Percentiles rank a stretch among this genome's conserved stretches.
These are phyloP conservation scores for Luperina nickerlii DNA, from an alignment of 2,888 invertebrate species.

Conservation along the genomic window DNA sequence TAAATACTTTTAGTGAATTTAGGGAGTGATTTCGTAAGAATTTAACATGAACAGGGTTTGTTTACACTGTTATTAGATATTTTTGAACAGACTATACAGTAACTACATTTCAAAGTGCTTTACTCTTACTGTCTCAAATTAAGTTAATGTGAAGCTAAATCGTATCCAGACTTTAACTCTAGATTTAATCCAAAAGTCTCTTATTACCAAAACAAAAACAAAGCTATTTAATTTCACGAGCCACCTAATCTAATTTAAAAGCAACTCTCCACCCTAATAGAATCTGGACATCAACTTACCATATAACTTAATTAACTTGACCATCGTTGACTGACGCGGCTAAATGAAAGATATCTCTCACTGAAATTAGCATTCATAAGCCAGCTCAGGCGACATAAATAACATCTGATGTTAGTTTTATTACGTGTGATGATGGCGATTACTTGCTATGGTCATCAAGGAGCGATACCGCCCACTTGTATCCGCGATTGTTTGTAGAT, in stretches of 20 bases:
- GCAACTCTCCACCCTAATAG: slow-evolving; percentile 49
- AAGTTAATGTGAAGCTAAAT: neutral
- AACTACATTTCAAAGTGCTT: slow-evolving; percentile 7
- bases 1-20: neutral
- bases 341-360: slow-evolving; percentile 86
- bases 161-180: neutral
- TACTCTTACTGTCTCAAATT: neutral
- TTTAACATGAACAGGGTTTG: neutral
- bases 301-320: slow-evolving; percentile 76
- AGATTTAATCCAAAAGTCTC: slow-evolving; percentile 17
- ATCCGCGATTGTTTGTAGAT: slow-evolving; percentile 55
- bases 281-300: slow-evolving; percentile 66
- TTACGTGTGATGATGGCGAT: slow-evolving; percentile 74
- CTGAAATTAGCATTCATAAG: slow-evolving; percentile 88
- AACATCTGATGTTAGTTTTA: slow-evolving; percentile 80
- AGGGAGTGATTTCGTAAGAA: neutral
- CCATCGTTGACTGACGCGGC: slow-evolving; percentile 80
- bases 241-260: slow-evolving; percentile 49
- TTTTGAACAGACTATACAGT: neutral
- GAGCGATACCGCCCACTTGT: slow-evolving; percentile 51
- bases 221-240: slow-evolving; percentile 33
- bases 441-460: slow-evolving; percentile 56
- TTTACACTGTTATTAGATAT: neutral
- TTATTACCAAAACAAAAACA: slow-evolving; percentile 45
- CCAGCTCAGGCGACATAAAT: slow-evolving; percentile 86